These are phyloP conservation scores for Drosophila neoperkinsi DNA, from an alignment of 2,888 invertebrate genomes.

Conservation along the genomic window DNA sequence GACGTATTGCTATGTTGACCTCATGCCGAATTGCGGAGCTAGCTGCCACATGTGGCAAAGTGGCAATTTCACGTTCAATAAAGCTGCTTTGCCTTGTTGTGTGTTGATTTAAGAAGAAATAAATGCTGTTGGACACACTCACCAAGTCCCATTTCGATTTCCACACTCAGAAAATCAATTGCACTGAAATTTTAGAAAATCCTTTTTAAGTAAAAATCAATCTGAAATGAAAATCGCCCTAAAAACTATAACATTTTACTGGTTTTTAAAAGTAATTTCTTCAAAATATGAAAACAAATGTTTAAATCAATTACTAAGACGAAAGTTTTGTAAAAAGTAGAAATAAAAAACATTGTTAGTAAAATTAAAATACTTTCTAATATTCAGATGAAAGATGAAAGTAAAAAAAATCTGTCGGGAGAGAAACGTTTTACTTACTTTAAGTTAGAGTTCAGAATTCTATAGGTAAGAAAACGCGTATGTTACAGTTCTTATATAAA, in stretches of 20 bases:
- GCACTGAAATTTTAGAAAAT: not conserved
- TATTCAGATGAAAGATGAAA: too few relatives aligned
- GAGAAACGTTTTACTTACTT: not conserved
- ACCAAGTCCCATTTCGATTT: constrained; percentile 42
- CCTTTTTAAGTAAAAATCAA: not conserved
- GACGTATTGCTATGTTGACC: too few relatives aligned
- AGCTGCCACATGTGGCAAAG: constrained; percentile 40
- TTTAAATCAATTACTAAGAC: not conserved
- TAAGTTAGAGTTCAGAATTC: not conserved
- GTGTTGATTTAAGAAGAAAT: constrained; percentile 52
- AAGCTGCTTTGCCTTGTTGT: constrained; percentile 46
- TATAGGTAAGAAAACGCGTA: too few relatives aligned
- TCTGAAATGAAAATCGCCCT: not conserved
- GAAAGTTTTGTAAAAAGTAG: too few relatives aligned
- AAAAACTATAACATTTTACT: not conserved
- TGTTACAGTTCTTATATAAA: too few relatives aligned
- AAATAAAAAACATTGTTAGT: too few relatives aligned
- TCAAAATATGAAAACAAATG: too few relatives aligned
- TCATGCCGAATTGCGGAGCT: constrained; percentile 52
- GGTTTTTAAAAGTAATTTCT: too few relatives aligned
- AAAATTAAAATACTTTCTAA: too few relatives aligned
- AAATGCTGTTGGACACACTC: constrained; percentile 43
- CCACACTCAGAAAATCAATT: not conserved
- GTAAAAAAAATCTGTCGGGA: too few relatives aligned
- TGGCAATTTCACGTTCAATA: constrained; percentile 47